Evolutionary conservation across 1,140 invertebrate species (phyloP), one percentile per base, ranked within the genome.

Genomic region (Metopolophium dirhodum): DNA sequence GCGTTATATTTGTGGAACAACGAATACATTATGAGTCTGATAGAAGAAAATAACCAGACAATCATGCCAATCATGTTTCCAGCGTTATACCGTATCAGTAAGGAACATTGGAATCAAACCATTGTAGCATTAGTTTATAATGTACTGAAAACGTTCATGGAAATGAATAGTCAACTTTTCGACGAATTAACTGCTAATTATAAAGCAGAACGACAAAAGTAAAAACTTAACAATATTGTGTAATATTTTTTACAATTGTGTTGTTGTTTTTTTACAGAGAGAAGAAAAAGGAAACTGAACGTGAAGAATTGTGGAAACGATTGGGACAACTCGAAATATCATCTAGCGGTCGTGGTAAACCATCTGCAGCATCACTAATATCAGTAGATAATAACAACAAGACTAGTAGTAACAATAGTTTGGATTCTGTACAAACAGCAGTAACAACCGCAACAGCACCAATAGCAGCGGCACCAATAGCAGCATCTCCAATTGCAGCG

Each of bases 61-160:
- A 98, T 98, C 94, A 97, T 98, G 97, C 98, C 98, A 94, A 98
- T 99, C 94, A 98, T 98, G 97, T 99, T 99, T 96, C 99, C 99
- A 94, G 98, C 99, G 94, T 96, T 99, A 94, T 99, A 99, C 96
- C 98, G 98, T 95, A 99, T 99, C 96, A 99, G 98, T 95, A 99
- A 99, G 96, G 98, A 99, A 95, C 99, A 99, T 96, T 99, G 99
- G 99, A 99, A 99, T 96, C 99, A 99, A 96, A 99, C 99, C 93
- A 99, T 99, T 95, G 98, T 99, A 94, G 99, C 99, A 85, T 97
- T 99, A 94, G 99, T 99, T 95, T 99, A 99, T 96, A 99, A 99
- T 96, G 99, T 99, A 95, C 97, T 99, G 94, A 99, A 99, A 96
- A 98, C 99, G 94, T 99, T 99, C 96, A 99, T 99, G 99, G 99